Percentiles rank a stretch among this genome's conserved stretches.
These are phyloP conservation scores for Teinopalpus imperialis DNA, from an alignment of 2,888 invertebrate genomes.

Conservation along the genomic window DNA sequence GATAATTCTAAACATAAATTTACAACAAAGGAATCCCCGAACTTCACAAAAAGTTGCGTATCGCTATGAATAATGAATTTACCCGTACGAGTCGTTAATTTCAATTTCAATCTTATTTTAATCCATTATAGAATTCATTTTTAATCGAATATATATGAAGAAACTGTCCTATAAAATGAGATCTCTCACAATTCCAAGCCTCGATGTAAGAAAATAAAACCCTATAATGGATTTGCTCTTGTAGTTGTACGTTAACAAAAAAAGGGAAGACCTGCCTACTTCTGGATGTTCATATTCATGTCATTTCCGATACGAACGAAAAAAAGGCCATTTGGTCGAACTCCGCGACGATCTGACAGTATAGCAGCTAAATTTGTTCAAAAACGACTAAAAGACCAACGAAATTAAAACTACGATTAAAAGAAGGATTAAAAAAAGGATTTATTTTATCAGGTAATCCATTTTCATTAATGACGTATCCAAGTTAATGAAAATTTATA, in stretches of 20 bases:
- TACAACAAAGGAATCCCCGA: slow-evolving; percentile 66
- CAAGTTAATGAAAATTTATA: no score
- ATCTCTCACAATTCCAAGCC: slow-evolving; percentile 62
- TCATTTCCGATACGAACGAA: slow-evolving; percentile 21
- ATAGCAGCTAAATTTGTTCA: no score
- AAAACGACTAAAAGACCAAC: no score
- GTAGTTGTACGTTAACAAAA: slow-evolving; percentile 56
- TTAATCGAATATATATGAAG: slow-evolving; percentile 31
- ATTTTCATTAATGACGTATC: no score
- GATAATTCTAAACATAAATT: slow-evolving; percentile 40
- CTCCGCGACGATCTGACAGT: background rate
- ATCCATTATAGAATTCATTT: slow-evolving; percentile 47
- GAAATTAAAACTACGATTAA: no score
- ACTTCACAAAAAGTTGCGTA: slow-evolving; percentile 57
- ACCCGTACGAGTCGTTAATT: slow-evolving; percentile 33
- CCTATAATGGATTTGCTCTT: slow-evolving; percentile 69
- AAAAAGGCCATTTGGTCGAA: slow-evolving; percentile 7
- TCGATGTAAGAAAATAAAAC: slow-evolving; percentile 74
- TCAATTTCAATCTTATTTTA: slow-evolving; percentile 52
- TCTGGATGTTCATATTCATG: slow-evolving; percentile 43
- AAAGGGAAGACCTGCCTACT: slow-evolving; percentile 45
- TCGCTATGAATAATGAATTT: slow-evolving; percentile 61
- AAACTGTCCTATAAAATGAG: slow-evolving; percentile 36
- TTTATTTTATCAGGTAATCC: no score
- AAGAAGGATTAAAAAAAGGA: no score